Percentiles rank a stretch among this genome's conserved stretches.
These are phyloP conservation scores for Idris sp. DNA, from an alignment of 1,140 invertebrate genomes.

Conservation along the genomic window DNA sequence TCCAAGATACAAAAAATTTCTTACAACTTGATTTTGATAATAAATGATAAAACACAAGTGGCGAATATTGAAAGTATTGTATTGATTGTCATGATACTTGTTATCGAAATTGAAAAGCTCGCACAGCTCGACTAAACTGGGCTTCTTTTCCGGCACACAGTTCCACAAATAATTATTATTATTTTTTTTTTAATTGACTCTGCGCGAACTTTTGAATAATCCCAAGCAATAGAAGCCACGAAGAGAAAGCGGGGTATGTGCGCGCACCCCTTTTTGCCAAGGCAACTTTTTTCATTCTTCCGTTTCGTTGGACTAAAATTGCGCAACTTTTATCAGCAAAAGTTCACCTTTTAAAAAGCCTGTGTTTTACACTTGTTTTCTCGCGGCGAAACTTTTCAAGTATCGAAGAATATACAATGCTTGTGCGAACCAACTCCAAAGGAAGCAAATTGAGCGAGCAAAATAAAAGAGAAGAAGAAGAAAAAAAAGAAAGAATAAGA, in stretches of 20 bases:
- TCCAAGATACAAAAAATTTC: too few species aligned
- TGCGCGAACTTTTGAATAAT: constrained; percentile 47
- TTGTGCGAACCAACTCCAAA: too few species aligned
- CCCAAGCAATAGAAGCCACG: constrained; percentile 5
- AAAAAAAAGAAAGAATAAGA: too few species aligned
- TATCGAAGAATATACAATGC: constrained; percentile 49
- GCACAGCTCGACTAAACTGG: neutral
- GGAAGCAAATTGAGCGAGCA: too few species aligned
- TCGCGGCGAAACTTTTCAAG: constrained; percentile 45
- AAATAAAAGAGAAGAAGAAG: too few species aligned
- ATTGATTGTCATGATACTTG: constrained; percentile 12
- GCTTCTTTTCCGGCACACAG: constrained; percentile 21
- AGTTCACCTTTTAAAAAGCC: constrained; percentile 49
- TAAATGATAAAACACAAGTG: too few species aligned
- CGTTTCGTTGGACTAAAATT: constrained; percentile 40
- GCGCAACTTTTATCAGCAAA: constrained; percentile 52
- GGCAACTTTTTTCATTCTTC: constrained; percentile 43
- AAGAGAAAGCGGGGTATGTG: constrained; percentile 1
- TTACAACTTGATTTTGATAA: too few species aligned
- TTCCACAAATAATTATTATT: neutral
- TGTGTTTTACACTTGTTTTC: constrained; percentile 54
- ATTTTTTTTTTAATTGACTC: constrained; percentile 48
- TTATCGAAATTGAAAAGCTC: constrained; percentile 29
- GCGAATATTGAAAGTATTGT: constrained; percentile 15
- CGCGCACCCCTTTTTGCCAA: constrained; percentile 7